Percentiles rank a stretch among this genome's conserved stretches.
These are phyloP conservation scores for Trogon surrucura DNA, from an alignment of 2,113 vertebrate species.

Conservation along the genomic window DNA sequence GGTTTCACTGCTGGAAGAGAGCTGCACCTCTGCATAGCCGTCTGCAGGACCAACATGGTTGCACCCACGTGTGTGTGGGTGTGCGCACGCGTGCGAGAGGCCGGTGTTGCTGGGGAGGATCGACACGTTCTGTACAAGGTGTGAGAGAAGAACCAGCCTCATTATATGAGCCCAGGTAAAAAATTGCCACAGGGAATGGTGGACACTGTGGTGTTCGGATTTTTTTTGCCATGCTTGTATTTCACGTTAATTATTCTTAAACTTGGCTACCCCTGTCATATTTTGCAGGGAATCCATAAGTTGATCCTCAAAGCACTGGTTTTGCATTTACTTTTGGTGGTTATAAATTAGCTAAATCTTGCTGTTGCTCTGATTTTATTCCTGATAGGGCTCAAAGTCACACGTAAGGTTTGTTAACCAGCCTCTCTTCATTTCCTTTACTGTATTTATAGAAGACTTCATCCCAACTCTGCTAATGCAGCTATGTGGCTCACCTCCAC, in stretches of 20 bases:
- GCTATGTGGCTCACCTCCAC: neutral
- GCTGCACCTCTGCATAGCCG: fast-evolving
- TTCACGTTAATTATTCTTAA: neutral
- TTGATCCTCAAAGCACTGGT: neutral
- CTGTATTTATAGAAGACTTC: neutral
- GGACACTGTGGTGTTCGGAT: neutral
- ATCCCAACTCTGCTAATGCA: neutral
- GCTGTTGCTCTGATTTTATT: neutral
- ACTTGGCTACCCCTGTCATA: neutral
- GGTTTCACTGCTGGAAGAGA: neutral
- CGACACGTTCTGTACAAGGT: neutral
- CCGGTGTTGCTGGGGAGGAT: fast-evolving
- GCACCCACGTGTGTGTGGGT: fast-evolving
- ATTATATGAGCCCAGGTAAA: neutral
- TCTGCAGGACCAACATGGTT: neutral
- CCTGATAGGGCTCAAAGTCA: neutral
- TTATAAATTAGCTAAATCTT: neutral
- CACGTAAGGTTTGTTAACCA: neutral
- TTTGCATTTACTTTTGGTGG: neutral
- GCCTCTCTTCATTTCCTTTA: neutral
- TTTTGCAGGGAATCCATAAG: neutral
- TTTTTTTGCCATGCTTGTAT: neutral
- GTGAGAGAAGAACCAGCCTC: neutral
- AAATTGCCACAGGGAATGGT: neutral
- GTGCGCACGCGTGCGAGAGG: too few species aligned